Conservation (phyloP, 2,888 invertebrate species). For the Apotomis betuletana region DNA sequence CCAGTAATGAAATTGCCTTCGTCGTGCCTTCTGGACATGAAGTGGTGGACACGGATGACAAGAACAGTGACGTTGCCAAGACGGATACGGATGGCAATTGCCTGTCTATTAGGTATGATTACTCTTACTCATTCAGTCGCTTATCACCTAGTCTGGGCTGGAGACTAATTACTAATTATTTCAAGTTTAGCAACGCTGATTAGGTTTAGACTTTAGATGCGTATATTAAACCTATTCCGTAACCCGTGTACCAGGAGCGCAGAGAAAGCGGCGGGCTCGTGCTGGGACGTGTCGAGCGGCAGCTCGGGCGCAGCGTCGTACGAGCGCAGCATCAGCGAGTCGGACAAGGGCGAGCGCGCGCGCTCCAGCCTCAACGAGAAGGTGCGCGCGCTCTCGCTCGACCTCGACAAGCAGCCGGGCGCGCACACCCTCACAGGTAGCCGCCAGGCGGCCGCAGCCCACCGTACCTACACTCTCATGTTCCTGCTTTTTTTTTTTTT, state of each 20-base stretch:
- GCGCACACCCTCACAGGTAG: slow-evolving; percentile 59
- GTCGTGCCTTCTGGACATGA: slow-evolving; percentile 89
- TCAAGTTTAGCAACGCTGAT: too few species aligned
- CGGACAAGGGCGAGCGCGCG: slow-evolving; percentile 59
- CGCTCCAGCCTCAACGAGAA: slow-evolving; percentile 76
- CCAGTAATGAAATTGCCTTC: slow-evolving; percentile 96
- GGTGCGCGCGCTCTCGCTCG: slow-evolving; percentile 87
- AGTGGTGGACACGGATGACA: slow-evolving; percentile 57
- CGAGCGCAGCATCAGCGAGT: slow-evolving; percentile 84
- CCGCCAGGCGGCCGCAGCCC: too few species aligned
- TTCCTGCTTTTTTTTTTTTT: too few species aligned
- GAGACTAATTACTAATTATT: too few species aligned
- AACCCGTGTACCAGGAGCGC: slow-evolving; percentile 49
- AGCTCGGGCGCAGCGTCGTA: slow-evolving; percentile 71
- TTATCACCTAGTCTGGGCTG: too few species aligned
- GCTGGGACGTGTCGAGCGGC: slow-evolving; percentile 73
- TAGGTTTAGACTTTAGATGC: not conserved
- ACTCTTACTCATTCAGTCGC: too few species aligned
- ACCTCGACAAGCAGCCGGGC: slow-evolving; percentile 85
- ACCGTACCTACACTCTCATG: too few species aligned
- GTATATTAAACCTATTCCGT: too few species aligned
- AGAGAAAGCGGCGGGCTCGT: slow-evolving; percentile 63
- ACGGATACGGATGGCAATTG: slow-evolving; percentile 80
- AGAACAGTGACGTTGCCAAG: slow-evolving; percentile 66
- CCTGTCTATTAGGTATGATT: slow-evolving; percentile 69